Conservation (phyloP, 2,113 vertebrate genomes). For the Gymnorhina tibicen region DNA sequence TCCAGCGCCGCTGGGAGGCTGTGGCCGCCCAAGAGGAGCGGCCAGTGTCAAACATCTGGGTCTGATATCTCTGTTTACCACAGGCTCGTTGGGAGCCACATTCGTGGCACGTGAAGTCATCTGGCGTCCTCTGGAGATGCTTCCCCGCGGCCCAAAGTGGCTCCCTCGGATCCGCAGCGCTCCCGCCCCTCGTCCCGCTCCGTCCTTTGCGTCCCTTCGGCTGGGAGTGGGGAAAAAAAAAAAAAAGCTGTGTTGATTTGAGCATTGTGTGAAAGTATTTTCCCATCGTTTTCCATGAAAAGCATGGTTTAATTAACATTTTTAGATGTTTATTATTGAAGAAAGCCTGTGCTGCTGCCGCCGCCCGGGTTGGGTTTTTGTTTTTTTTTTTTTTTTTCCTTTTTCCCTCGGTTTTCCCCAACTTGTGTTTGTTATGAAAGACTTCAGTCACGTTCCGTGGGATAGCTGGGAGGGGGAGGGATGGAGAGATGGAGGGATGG, state of each 20-base stretch:
- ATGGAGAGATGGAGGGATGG: no score
- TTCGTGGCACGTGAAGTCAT: background rate
- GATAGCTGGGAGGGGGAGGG: background rate
- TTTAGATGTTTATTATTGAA: conserved; percentile 34
- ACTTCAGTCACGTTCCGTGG: background rate
- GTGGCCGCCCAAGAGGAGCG: background rate
- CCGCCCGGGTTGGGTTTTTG: background rate
- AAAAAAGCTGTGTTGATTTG: background rate
- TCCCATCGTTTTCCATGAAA: background rate
- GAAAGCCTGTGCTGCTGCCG: background rate
- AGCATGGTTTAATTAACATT: conserved; percentile 48
- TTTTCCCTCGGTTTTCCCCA: background rate
- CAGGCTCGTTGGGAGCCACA: background rate
- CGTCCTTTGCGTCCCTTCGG: background rate
- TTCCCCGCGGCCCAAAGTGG: background rate
- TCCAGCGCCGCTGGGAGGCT: background rate
- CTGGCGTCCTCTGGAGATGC: background rate
- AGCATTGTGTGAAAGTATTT: background rate
- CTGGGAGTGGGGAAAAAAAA: background rate
- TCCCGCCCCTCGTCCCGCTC: background rate
- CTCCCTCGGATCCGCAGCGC: background rate
- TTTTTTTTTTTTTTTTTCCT: background rate
- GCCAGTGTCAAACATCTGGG: background rate
- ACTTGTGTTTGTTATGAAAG: conserved; percentile 16
- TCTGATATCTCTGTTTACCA: background rate